Evolutionary conservation across 2,113 vertebrate genomes (phyloP).

Genomic region (Gambusia holbrooki): DNA sequence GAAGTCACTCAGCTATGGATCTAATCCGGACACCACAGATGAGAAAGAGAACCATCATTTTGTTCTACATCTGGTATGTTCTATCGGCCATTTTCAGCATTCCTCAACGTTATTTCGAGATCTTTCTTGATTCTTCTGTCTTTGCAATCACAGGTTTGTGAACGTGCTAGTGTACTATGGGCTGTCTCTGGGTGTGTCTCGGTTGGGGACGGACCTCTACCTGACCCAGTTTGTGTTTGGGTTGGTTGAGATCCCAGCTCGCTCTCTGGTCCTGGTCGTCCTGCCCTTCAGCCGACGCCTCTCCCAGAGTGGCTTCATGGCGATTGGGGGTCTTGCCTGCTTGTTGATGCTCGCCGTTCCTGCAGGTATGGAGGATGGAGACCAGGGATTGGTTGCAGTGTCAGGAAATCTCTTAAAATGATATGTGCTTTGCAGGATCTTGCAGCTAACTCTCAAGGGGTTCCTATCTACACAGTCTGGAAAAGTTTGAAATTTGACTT

Average conservation of each 20-base stretch:
- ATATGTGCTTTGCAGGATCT: background rate
- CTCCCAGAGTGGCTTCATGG: conserved; percentile 72
- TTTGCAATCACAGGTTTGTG: conserved; percentile 81
- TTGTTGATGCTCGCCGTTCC: conserved; percentile 82
- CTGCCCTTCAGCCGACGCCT: conserved; percentile 76
- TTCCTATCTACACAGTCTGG: background rate
- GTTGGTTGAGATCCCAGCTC: conserved; percentile 84
- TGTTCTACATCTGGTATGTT: conserved; percentile 83
- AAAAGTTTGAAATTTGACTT: no score
- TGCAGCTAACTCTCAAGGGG: background rate
- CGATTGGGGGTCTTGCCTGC: conserved; percentile 77
- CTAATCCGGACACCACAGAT: conserved; percentile 81
- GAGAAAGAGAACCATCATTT: conserved; percentile 79
- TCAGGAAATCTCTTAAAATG: background rate
- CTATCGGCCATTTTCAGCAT: background rate
- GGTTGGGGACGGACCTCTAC: conserved; percentile 88
- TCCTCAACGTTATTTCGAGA: background rate
- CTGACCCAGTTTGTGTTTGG: conserved; percentile 89
- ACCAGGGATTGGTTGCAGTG: background rate
- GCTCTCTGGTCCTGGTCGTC: conserved; percentile 72
- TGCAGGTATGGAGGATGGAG: conserved; percentile 47
- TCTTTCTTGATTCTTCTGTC: background rate
- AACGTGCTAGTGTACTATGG: conserved; percentile 89
- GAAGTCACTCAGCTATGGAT: conserved; percentile 64
- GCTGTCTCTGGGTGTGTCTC: conserved; percentile 84